Percentiles rank a stretch among this genome's conserved stretches.
Conservation (phyloP, 2,888 invertebrate genomes). For the Meta bourneti region DNA sequence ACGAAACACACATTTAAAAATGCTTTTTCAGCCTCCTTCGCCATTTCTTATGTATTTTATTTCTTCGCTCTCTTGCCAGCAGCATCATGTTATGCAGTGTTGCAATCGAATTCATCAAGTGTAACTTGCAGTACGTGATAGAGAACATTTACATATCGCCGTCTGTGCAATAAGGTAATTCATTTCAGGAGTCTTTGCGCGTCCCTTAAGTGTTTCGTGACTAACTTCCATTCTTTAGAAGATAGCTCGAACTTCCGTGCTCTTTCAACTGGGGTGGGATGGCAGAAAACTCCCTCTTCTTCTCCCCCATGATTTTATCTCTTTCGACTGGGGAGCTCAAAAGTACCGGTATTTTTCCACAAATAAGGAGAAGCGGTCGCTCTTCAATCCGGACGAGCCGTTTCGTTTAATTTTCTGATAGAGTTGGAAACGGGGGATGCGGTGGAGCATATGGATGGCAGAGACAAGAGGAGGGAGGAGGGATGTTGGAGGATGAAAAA, state of each 20-base stretch:
- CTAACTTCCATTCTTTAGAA: constrained; percentile 69
- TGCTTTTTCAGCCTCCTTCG: background rate
- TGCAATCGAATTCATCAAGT: constrained; percentile 65
- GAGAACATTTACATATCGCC: constrained; percentile 71
- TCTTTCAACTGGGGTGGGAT: background rate
- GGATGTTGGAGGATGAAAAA: background rate
- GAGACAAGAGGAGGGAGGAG: background rate
- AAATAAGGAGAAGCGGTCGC: constrained; percentile 67
- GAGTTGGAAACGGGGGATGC: constrained; percentile 39
- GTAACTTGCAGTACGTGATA: constrained; percentile 38
- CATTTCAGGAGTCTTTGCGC: constrained; percentile 37
- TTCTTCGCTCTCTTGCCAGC: background rate
- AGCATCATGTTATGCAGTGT: constrained; percentile 30
- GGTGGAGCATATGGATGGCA: background rate
- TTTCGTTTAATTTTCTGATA: constrained; percentile 75
- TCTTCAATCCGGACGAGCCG: constrained; percentile 48
- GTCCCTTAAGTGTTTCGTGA: constrained; percentile 73
- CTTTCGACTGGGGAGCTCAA: constrained; percentile 40
- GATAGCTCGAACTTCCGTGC: constrained; percentile 58
- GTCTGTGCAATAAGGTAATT: constrained; percentile 66
- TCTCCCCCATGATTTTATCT: background rate
- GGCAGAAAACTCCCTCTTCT: background rate
- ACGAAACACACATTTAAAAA: background rate
- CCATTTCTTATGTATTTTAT: background rate
- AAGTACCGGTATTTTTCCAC: constrained; percentile 65